Percentiles rank a stretch among this genome's conserved stretches.
These are phyloP conservation scores for Columba guinea DNA, from an alignment of 2,797 vertebrate genomes.

Conservation along the genomic window DNA sequence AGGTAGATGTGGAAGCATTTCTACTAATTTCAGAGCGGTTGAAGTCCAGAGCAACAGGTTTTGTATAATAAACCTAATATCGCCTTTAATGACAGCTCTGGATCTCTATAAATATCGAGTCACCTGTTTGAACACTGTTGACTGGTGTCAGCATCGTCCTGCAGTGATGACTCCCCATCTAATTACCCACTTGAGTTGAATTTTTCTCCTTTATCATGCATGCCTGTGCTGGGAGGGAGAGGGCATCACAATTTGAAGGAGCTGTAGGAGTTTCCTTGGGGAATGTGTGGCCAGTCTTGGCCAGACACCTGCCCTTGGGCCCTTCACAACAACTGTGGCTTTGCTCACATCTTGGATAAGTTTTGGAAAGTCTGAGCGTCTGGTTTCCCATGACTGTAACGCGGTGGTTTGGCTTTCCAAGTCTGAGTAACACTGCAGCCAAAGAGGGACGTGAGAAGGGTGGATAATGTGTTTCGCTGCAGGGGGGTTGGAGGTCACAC, in stretches of 20 bases:
- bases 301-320: background rate
- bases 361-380: background rate
- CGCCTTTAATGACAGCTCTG: background rate
- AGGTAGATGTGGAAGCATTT: background rate
- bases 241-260: background rate
- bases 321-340: background rate
- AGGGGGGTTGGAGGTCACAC: no score
- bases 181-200: background rate
- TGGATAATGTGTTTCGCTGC: background rate
- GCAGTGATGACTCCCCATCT: fast-evolving
- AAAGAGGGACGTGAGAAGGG: background rate
- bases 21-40: background rate
- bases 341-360: background rate
- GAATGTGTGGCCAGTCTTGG: fast-evolving
- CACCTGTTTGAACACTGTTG: background rate
- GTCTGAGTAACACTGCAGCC: background rate
- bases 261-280: background rate
- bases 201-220: fast-evolving
- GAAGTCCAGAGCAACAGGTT: background rate
- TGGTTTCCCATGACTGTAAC: background rate
- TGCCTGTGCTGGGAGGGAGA: background rate
- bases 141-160: background rate
- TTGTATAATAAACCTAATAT: background rate
- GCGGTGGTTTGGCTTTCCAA: background rate
- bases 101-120: no score